Conservation (phyloP, 2,888 invertebrate genomes). For the Dione juno region DNA sequence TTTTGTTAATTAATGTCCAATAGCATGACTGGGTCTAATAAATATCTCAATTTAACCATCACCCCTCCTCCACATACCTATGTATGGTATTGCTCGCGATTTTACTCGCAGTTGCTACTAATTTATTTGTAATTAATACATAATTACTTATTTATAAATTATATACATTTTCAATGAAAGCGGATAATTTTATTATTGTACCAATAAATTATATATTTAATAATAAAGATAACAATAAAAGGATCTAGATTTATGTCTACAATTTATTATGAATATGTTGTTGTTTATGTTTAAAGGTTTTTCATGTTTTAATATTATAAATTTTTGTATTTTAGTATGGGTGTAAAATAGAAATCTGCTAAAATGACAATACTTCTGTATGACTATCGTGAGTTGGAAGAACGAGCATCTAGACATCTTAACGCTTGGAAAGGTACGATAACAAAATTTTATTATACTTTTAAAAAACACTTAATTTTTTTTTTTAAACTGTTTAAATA, state of each 20-base stretch:
- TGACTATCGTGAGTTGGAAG: constrained; percentile 69
- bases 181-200: too few species aligned
- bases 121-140: not conserved
- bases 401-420: constrained; percentile 66
- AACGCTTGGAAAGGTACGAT: constrained; percentile 72
- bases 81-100: too few species aligned
- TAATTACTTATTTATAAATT: not conserved
- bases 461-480: not conserved
- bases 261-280: too few species aligned
- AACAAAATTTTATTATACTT: not conserved
- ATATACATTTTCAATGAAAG: too few species aligned
- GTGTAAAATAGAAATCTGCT: constrained; percentile 46
- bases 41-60: constrained; percentile 20
- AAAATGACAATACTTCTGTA: constrained; percentile 73
- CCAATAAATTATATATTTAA: too few species aligned
- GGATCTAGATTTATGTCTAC: too few species aligned
- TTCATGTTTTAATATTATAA: not conserved
- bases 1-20: constrained; percentile 39
- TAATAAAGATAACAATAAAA: too few species aligned
- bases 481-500: not conserved
- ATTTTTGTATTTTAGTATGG: constrained; percentile 61
- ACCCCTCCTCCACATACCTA: not conserved
- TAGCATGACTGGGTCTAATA: constrained; percentile 40
- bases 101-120: too few species aligned
- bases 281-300: not conserved